phyloP scores from a whole-genome alignment of 1,140 invertebrate genomes.

The Pantala flavescens region DNA sequence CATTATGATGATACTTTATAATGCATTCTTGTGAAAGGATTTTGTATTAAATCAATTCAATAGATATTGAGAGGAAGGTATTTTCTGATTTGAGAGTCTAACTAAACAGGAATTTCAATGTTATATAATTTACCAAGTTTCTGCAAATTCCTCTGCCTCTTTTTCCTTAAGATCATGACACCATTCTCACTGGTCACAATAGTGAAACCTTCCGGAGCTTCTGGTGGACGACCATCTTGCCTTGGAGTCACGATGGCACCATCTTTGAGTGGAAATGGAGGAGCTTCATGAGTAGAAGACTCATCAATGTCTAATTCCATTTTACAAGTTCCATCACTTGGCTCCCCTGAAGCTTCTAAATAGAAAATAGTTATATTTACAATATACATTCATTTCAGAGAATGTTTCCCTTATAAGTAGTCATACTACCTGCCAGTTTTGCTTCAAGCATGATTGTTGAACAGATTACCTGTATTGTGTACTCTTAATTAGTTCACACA shows the following conservation, averaged over 20 bases:
- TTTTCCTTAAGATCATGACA: slow-evolving; percentile 63
- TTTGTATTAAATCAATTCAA: too few relatives aligned
- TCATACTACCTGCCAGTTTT: too few relatives aligned
- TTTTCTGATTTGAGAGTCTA: too few relatives aligned
- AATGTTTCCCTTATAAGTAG: too few relatives aligned
- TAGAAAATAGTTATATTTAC: slow-evolving; percentile 22
- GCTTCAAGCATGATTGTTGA: too few relatives aligned
- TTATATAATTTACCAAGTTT: slow-evolving; percentile 49
- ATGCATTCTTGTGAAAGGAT: too few relatives aligned
- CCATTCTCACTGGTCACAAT: slow-evolving; percentile 71
- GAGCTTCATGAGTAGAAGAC: not conserved
- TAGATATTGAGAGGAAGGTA: too few relatives aligned
- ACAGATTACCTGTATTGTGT: too few relatives aligned
- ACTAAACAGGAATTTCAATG: not conserved
- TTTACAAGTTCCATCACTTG: slow-evolving; percentile 32
- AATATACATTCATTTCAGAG: too few relatives aligned
- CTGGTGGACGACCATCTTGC: slow-evolving; percentile 50
- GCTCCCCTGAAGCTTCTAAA: slow-evolving; percentile 42
- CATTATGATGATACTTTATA: too few relatives aligned
- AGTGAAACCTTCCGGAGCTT: slow-evolving; percentile 73
- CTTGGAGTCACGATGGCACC: slow-evolving; percentile 65
- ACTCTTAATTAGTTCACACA: too few relatives aligned
- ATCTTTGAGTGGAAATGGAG: slow-evolving; percentile 43
- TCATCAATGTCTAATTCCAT: not conserved
- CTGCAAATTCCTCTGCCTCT: slow-evolving; percentile 78